Evolutionary conservation across 53 echinoderm and acorn worm genomes (phyloP).

Genomic region (Hippasteria phrygiana): DNA sequence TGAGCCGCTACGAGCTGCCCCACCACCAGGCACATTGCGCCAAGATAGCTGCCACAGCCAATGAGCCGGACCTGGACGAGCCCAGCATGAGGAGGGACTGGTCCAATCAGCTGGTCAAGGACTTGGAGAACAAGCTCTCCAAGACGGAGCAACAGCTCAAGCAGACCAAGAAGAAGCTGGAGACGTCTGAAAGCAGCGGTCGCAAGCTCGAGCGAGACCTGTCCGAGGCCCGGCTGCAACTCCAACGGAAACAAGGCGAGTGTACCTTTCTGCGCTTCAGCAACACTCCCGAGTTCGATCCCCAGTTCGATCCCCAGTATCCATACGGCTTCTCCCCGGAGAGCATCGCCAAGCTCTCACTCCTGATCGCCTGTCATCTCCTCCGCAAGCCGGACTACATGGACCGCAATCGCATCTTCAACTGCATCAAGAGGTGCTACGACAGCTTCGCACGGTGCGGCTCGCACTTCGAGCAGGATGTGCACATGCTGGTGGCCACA

Average conservation of each 20-base stretch:
- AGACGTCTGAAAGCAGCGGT: conserved; percentile 76
- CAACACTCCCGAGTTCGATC: conserved; percentile 67
- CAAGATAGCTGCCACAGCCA: conserved; percentile 58
- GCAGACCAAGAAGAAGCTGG: conserved; percentile 79
- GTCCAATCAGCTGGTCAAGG: conserved; percentile 33
- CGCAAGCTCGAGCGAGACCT: conserved; percentile 81
- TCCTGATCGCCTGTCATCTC: conserved; percentile 85
- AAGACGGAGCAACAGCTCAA: conserved; percentile 81
- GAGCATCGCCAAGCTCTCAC: conserved; percentile 82
- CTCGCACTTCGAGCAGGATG: conserved; percentile 87
- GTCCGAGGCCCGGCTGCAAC: conserved; percentile 66
- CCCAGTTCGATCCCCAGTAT: conserved; percentile 79
- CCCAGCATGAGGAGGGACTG: background rate
- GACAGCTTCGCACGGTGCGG: conserved; percentile 92
- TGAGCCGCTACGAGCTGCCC: conserved; percentile 76
- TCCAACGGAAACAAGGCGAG: conserved; percentile 77
- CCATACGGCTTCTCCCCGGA: conserved; percentile 80
- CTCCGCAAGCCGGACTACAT: conserved; percentile 79
- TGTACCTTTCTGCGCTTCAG: conserved; percentile 64
- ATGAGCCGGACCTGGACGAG: conserved; percentile 26
- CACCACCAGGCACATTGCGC: conserved; percentile 75
- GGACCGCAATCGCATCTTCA: conserved; percentile 79
- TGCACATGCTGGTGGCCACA: conserved; percentile 95
- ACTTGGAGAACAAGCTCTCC: conserved; percentile 64
- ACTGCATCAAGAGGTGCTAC: conserved; percentile 86